Base-by-base conservation (phyloP, 2,797 vertebrate genomes). In the Mustela erminea region DNA sequence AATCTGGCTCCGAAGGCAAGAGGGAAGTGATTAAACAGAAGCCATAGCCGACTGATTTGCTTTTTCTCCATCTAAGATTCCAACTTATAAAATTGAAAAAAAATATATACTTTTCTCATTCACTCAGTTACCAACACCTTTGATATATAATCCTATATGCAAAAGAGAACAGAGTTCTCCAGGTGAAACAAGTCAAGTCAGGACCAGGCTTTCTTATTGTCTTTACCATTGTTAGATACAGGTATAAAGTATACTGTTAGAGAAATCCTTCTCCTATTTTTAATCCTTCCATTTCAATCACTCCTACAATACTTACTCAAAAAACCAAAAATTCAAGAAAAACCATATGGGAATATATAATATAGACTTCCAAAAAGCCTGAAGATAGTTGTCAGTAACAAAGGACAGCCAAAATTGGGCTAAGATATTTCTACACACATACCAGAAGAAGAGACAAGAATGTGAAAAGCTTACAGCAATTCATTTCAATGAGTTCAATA, bases 301-400 rank as follows among this genome's bases (percentile, higher is more conserved):
- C 29, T 66, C 21, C 56, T n/a, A 78, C 4, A 54, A 74, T 70
- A 85, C 8, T 72, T 94, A 87, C 52, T 93, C 15, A 70, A 83
- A 62, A 66, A 86, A 87, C 84, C 41, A 38, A 70, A 70, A 38
- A 75, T 29, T 90, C 29, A 95, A 87, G 72, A 92, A 92, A 86
- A 87, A 27, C 56, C 8, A 80, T 41, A 46, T 13, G 23, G 60
- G 35, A 38, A 90, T 78, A 66, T 13, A 41, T 21, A 90, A 23
- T 38, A 35, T 2, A 82, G 52, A 90, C 86, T 87, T 93, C 70
- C 20, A 62, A 56, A 75, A 82, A 64, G 35, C 17, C 43, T 83
- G n/a, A 81, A 64, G 43, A 81, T 62, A 49, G 12, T 35, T 60
- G 12, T 72, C 75, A 32, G 70, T 27, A 66, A 93, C 49, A 92